Evolutionary conservation across 2,888 invertebrate genomes (phyloP).

Genomic region (Leucoma salicis): DNA sequence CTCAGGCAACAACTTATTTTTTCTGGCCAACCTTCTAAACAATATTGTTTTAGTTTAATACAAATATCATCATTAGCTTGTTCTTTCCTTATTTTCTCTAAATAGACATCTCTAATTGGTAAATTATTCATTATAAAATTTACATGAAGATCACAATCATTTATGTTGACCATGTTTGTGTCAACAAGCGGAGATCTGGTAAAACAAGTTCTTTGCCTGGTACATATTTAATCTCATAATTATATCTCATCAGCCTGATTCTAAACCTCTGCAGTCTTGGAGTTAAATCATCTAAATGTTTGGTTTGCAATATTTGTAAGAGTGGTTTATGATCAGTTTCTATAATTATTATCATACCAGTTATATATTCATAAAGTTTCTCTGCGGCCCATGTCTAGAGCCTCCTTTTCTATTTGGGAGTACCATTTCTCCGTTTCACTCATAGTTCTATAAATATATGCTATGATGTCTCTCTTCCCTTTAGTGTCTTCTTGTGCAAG

Average conservation of each 20-base stretch:
- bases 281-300: slow-evolving; percentile 2
- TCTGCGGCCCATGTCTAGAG: not conserved
- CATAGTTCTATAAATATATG: not conserved
- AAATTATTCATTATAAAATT: not conserved
- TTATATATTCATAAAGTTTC: not conserved
- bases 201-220: not conserved
- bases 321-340: not conserved
- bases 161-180: not conserved
- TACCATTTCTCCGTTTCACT: not conserved
- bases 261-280: slow-evolving; percentile 2
- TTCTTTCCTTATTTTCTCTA: not conserved
- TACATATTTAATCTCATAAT: not conserved
- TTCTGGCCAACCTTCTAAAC: not conserved
- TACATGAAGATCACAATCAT: not conserved
- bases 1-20: not conserved
- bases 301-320: not conserved
- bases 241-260: not conserved
- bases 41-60: not conserved
- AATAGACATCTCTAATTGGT: not conserved
- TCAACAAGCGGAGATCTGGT: not conserved
- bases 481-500: not conserved
- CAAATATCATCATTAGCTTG: not conserved
- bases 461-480: not conserved
- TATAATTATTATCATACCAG: not conserved
- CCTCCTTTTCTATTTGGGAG: not conserved